These are phyloP conservation scores for Tachystola acroxantha DNA, from an alignment of 2,888 invertebrate species.

Conservation along the genomic window DNA sequence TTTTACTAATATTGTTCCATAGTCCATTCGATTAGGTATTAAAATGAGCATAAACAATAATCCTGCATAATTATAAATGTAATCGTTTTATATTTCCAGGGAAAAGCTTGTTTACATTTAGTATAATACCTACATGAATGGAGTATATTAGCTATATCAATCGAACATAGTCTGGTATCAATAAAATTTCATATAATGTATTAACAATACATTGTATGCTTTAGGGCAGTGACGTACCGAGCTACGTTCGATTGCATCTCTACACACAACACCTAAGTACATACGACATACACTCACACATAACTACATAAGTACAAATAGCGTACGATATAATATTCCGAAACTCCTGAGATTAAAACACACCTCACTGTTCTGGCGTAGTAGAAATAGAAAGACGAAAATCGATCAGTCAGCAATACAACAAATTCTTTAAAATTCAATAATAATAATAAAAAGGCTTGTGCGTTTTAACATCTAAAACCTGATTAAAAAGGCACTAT, in stretches of 20 bases:
- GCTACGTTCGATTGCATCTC: constrained; percentile 5
- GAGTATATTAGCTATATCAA: too few relatives aligned
- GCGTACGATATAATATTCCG: constrained; percentile 38
- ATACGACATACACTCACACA: constrained; percentile 41
- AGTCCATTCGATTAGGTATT: too few relatives aligned
- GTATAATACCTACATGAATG: too few relatives aligned
- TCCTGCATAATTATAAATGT: too few relatives aligned
- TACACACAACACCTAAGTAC: constrained; percentile 36
- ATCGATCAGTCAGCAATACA: neutral
- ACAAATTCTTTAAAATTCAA: neutral
- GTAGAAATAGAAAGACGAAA: constrained; percentile 5
- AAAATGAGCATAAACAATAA: too few relatives aligned
- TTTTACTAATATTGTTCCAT: neutral
- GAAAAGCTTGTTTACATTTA: too few relatives aligned
- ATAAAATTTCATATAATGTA: constrained; percentile 5
- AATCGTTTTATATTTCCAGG: too few relatives aligned
- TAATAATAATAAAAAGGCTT: constrained; percentile 6
- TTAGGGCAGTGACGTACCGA: neutral
- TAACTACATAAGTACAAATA: constrained; percentile 62
- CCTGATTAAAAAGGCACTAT: constrained; percentile 42
- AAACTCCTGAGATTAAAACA: constrained; percentile 47
- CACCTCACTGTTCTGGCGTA: constrained; percentile 24
- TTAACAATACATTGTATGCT: neutral
- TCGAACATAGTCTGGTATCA: constrained; percentile 14
- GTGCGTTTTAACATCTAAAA: constrained; percentile 5